A percentile compares a stretch with the other conserved stretches of the same genome.
phyloP scores from a whole-genome alignment of 2,113 vertebrate species.

The Lamprotornis superbus region DNA sequence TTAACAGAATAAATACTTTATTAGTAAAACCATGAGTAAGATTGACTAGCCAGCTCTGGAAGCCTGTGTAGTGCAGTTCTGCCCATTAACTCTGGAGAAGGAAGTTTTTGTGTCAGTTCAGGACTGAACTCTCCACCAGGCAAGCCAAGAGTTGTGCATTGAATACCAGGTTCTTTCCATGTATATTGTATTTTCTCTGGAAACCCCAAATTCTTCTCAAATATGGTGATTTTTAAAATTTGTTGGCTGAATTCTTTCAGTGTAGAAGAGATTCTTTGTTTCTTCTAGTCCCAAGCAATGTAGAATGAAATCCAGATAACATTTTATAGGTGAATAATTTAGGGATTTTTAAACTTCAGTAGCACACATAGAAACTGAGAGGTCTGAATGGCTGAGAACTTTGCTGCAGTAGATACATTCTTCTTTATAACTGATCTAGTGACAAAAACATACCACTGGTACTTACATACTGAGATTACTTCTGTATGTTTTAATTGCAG shows the following conservation, averaged over 20 bases:
- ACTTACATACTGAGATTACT: background rate
- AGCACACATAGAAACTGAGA: background rate
- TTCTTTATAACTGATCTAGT: background rate
- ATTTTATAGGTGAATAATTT: background rate
- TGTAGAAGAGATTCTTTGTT: background rate
- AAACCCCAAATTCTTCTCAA: background rate
- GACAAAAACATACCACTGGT: background rate
- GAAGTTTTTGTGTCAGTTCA: background rate
- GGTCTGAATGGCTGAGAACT: background rate
- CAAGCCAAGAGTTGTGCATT: background rate
- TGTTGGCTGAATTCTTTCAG: background rate
- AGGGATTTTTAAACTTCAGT: background rate
- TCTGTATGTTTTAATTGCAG: conserved; percentile 24
- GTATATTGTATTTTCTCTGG: background rate
- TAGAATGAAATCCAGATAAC: background rate
- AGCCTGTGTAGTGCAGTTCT: background rate
- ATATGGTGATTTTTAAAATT: background rate
- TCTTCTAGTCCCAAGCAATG: background rate
- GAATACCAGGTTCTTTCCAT: background rate
- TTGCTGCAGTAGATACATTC: background rate
- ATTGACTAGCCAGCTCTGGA: background rate
- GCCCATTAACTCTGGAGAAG: background rate
- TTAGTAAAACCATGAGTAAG: background rate
- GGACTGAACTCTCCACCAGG: background rate
- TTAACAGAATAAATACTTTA: background rate